Conservation (phyloP, 2,113 vertebrate genomes). For the Nerophis lumbriciformis region DNA sequence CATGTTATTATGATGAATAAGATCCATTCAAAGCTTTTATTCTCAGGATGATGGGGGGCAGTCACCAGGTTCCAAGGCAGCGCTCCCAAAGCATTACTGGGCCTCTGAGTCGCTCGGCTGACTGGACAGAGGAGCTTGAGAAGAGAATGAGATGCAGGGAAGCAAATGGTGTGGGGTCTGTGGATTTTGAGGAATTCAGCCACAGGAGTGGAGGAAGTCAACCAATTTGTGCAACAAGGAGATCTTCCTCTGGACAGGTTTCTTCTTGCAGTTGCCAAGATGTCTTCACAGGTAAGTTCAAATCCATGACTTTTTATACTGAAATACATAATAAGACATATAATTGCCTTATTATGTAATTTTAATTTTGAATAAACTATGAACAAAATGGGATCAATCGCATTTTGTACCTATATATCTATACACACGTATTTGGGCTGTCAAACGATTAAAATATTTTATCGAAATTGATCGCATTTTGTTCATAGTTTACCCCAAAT, state of each 20-base stretch:
- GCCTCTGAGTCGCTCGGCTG: constrained; percentile 82
- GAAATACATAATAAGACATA: no score
- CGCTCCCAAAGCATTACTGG: constrained; percentile 71
- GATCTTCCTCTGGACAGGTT: constrained; percentile 73
- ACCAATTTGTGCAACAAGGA: constrained; percentile 66
- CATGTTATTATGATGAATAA: background rate
- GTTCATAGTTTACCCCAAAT: no score
- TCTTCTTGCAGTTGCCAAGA: constrained; percentile 82
- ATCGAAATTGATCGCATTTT: no score
- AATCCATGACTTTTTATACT: no score
- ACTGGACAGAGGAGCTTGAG: constrained; percentile 83
- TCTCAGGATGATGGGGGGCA: constrained; percentile 53
- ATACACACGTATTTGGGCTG: no score
- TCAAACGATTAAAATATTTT: no score
- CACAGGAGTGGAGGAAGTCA: constrained; percentile 67
- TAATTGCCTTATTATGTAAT: no score
- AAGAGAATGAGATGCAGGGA: constrained; percentile 42
- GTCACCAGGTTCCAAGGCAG: constrained; percentile 59
- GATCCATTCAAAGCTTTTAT: background rate
- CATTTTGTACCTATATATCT: no score
- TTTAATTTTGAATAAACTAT: no score
- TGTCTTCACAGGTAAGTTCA: constrained; percentile 84
- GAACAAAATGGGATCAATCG: no score
- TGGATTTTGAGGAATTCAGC: constrained; percentile 70
- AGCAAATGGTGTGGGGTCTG: constrained; percentile 43